Evolutionary conservation across 2,797 vertebrate genomes (phyloP).

Genomic region (Lates japonicus): DNA sequence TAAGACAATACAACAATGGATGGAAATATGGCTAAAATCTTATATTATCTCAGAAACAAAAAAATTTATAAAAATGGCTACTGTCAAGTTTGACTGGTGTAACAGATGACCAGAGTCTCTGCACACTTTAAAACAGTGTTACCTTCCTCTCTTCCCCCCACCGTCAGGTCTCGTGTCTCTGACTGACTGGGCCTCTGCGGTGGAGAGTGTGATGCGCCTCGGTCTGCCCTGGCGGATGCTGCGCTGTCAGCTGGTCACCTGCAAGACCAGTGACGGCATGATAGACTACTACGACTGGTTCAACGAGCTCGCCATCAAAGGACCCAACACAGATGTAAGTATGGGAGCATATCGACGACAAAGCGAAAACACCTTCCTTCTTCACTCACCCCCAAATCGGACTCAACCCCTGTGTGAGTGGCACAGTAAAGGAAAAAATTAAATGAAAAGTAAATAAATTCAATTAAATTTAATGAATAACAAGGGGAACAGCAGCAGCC

Average conservation of each 20-base stretch:
- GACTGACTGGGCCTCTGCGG: slow-evolving; percentile 88
- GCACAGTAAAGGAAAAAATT: neutral
- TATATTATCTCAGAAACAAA: too few species aligned
- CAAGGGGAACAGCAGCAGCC: too few species aligned
- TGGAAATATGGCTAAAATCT: neutral
- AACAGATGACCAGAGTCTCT: neutral
- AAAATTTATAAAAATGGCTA: too few species aligned
- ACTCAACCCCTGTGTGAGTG: neutral
- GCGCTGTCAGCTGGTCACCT: slow-evolving; percentile 87
- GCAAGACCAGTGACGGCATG: slow-evolving; percentile 59
- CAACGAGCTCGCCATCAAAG: slow-evolving; percentile 87
- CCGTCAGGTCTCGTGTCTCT: slow-evolving; percentile 86
- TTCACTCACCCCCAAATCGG: neutral
- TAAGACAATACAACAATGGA: neutral
- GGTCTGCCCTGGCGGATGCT: slow-evolving; percentile 94
- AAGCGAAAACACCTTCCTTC: neutral
- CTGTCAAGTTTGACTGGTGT: neutral
- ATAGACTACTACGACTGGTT: slow-evolving; percentile 92
- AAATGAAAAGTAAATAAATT: too few species aligned
- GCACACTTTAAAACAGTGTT: neutral
- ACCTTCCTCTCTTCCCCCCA: neutral
- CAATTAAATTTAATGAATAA: too few species aligned
- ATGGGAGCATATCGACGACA: neutral
- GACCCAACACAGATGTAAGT: slow-evolving; percentile 87
- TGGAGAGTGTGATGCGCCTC: slow-evolving; percentile 90